phyloP scores from a whole-genome alignment of 2,888 invertebrate genomes.

The Resseliella maxima region DNA sequence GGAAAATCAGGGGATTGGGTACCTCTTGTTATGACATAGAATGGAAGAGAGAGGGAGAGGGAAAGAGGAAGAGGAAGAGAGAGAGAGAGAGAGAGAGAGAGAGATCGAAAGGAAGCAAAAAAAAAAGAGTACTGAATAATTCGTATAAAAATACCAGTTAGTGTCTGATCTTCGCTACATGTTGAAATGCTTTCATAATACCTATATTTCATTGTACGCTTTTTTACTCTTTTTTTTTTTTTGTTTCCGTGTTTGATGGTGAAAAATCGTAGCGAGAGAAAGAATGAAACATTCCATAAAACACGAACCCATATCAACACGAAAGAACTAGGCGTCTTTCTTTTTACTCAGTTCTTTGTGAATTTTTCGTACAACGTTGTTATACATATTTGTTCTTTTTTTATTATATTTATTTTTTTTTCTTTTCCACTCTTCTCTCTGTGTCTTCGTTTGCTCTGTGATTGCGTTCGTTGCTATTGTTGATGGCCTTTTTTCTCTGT shows the following conservation, averaged over 20 bases:
- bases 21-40: too few relatives aligned
- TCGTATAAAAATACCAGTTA: not conserved
- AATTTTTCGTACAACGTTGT: not conserved
- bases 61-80: too few relatives aligned
- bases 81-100: not conserved
- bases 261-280: not conserved
- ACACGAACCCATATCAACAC: conserved; percentile 45
- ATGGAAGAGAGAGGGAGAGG: not conserved
- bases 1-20: too few relatives aligned
- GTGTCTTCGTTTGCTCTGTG: not conserved
- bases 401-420: not conserved
- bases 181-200: conserved; percentile 41
- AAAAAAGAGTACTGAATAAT: not conserved
- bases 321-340: conserved; percentile 53
- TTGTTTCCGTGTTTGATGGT: not conserved
- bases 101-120: not conserved
- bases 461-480: conserved; percentile 35
- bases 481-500: not conserved
- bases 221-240: not conserved
- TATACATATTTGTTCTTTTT: not conserved
- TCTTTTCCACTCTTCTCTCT: not conserved
- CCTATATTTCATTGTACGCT: not conserved
- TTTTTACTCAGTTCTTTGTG: conserved; percentile 5
- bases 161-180: conserved; percentile 10
- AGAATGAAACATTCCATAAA: conserved; percentile 32